Percentiles rank a stretch among this genome's conserved stretches.
These are phyloP conservation scores for Bergia sp. DNA, from an alignment of 92 coral and sea anemone genomes.

Conservation along the genomic window DNA sequence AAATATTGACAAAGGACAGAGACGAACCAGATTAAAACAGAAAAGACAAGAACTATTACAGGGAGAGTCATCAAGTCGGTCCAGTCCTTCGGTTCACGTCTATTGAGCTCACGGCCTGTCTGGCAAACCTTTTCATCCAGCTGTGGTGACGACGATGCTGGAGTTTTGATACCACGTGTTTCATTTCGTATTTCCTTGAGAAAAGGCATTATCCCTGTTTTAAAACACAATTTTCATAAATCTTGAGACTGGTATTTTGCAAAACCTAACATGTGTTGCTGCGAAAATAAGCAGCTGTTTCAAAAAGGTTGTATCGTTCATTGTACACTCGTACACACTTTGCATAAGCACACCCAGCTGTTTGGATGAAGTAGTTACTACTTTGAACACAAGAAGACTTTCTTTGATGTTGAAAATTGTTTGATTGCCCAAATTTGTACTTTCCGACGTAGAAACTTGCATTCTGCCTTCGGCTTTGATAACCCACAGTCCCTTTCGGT, in stretches of 20 bases:
- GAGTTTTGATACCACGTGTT: constrained; percentile 28
- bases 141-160: not conserved
- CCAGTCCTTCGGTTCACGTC: not conserved
- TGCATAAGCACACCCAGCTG: too few relatives aligned
- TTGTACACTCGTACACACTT: too few relatives aligned
- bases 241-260: not conserved
- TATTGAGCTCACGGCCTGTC: not conserved
- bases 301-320: too few relatives aligned
- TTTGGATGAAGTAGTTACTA: too few relatives aligned
- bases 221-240: not conserved
- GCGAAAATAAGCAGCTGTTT: not conserved
- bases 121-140: not conserved
- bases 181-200: constrained; percentile 30
- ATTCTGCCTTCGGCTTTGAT: too few relatives aligned
- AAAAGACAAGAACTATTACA: not conserved
- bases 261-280: not conserved
- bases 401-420: too few relatives aligned
- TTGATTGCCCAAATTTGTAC: too few relatives aligned
- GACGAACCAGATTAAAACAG: constrained; percentile 22
- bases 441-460: too few relatives aligned
- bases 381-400: too few relatives aligned
- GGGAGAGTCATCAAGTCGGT: not conserved
- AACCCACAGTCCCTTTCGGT: too few relatives aligned
- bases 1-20: not conserved
- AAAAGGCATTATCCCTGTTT: constrained; percentile 40